Base-by-base conservation (phyloP, 1,140 invertebrate species). In the Ips nitidus region DNA sequence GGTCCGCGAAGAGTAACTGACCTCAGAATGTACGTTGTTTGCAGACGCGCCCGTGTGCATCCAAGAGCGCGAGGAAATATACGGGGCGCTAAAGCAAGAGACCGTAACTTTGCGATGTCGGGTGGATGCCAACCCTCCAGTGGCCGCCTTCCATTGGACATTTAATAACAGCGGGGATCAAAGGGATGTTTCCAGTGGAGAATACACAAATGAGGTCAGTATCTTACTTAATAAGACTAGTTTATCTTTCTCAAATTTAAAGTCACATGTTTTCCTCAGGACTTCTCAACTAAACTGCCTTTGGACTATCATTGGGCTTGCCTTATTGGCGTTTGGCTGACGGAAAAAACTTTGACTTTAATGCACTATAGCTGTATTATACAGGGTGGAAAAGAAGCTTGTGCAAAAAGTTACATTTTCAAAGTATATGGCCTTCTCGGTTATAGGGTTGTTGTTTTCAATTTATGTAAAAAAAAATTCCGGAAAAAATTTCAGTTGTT, bases 121-220 rank as follows among this genome's bases (percentile, higher is more conserved):
- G 73, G 92, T 95, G 66, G 92, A 94, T 73, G 89, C 93, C 69
- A 93, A 94, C 77, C 94, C 94, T 5, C 85, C 90, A 1, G 84
- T 89, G 6, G 86, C 90, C 73, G 88, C 88, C 78, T 94, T 93
- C 80, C 90, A 92, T 71, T 94, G 93, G 93, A 93, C 91, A 52
- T 94, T 94, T 83, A 94, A 94, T 82, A 93, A 92, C 78, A 92
- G 91, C 52, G 91, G 91, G 4, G 91, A 94, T 77, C 87, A 91
- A 76, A 89, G 88, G 1, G 90, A 93, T 77, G 84, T 94, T 52
- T 86, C 91, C 4, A 84, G 88, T 38, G 84, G 86, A 42, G 82
- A 85, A 67, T 88, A 86, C 77, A 86, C 87, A 65, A 87, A 84
- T 74, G 84, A 85, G 76, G 69, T 71, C 41, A 62, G 59, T 41